phyloP scores from a whole-genome alignment of 2,888 invertebrate genomes.

The Watsonalla binaria region DNA sequence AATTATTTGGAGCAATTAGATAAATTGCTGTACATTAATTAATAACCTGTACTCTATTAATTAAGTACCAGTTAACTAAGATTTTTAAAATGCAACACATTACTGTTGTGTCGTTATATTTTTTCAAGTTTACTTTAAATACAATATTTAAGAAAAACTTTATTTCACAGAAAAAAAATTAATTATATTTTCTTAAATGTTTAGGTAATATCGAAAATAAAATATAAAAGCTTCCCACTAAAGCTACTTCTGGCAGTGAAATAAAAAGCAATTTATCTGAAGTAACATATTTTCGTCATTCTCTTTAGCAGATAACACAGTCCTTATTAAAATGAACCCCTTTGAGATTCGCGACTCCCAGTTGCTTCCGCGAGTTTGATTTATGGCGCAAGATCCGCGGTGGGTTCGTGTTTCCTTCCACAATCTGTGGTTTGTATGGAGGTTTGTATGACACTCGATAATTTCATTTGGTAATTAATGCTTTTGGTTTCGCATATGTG shows the following conservation, averaged over 20 bases:
- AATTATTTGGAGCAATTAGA: not conserved
- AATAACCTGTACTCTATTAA: not conserved
- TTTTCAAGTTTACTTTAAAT: too few species aligned
- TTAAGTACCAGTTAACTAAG: not conserved
- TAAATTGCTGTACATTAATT: not conserved
- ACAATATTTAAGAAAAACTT: too few species aligned
- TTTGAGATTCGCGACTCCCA: constrained; percentile 32
- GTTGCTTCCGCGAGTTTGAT: constrained; percentile 57
- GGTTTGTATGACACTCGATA: constrained; percentile 35
- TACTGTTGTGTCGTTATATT: too few species aligned
- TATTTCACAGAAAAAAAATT: too few species aligned
- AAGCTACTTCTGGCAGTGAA: too few species aligned
- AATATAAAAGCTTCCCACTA: not conserved
- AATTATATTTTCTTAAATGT: too few species aligned
- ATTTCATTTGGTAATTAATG: constrained; percentile 39
- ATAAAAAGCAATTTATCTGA: not conserved
- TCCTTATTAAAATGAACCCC: constrained; percentile 50
- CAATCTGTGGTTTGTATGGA: constrained; percentile 4
- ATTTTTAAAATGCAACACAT: not conserved
- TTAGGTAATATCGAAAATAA: too few species aligned
- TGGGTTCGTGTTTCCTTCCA: constrained; percentile 42
- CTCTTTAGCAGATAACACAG: not conserved
- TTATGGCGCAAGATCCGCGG: constrained; percentile 51
- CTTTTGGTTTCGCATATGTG: not conserved
- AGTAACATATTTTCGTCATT: not conserved